A percentile compares a stretch with the other conserved stretches of the same genome.
These are phyloP conservation scores for Cylloceria caligata DNA, from an alignment of 2,888 invertebrate species.

Conservation along the genomic window DNA sequence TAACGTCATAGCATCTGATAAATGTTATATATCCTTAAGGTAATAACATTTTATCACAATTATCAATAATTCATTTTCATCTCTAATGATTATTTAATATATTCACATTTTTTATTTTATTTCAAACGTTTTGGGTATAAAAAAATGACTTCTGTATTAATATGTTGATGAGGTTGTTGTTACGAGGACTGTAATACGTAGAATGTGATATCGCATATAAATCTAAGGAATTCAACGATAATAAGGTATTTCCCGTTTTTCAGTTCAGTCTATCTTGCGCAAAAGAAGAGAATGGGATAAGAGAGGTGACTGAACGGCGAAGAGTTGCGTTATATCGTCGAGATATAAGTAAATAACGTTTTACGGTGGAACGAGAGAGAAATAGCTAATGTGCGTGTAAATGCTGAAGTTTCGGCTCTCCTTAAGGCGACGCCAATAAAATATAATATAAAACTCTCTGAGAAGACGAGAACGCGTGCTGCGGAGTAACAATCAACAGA, in stretches of 20 bases:
- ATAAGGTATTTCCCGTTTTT: not conserved
- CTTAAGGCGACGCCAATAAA: conserved; percentile 21
- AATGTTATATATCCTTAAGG: too few species aligned
- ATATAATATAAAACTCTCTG: conserved; percentile 26
- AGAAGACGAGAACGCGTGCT: conserved; percentile 30
- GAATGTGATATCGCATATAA: conserved; percentile 1
- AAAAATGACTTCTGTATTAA: too few species aligned
- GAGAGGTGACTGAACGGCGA: too few species aligned
- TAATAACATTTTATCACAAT: not conserved
- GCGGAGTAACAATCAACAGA: conserved; percentile 75
- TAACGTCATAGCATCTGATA: too few species aligned
- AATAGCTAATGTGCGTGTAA: too few species aligned
- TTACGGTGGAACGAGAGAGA: too few species aligned
- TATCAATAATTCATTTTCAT: too few species aligned
- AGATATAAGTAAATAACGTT: too few species aligned
- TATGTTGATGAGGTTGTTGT: not conserved
- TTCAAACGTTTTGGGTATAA: not conserved
- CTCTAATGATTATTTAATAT: too few species aligned
- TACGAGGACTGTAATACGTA: not conserved
- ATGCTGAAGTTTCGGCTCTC: too few species aligned
- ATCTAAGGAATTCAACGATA: conserved; percentile 19
- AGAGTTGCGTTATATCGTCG: too few species aligned
- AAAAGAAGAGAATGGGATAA: not conserved
- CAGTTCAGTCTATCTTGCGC: not conserved
- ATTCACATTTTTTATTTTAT: not conserved